phyloP scores from a whole-genome alignment of 2,888 invertebrate genomes.

The Eudemis profundana region DNA sequence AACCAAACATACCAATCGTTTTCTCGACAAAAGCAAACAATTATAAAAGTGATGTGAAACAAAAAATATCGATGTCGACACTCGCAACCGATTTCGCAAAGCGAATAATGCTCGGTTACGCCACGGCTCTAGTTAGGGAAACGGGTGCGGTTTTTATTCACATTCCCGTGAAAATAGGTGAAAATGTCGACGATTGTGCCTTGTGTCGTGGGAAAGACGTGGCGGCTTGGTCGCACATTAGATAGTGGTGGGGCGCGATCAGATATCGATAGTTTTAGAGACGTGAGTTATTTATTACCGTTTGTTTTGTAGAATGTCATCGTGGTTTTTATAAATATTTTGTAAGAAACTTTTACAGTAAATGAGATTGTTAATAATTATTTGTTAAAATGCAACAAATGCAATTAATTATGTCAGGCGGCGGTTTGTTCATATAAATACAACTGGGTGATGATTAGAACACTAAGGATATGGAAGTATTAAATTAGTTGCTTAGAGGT shows the following conservation, averaged over 20 bases:
- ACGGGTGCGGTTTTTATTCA: slow-evolving; percentile 69
- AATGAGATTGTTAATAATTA: too few species aligned
- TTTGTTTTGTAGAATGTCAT: background rate
- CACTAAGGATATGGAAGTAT: background rate
- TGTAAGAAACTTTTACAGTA: too few species aligned
- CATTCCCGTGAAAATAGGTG: slow-evolving; percentile 75
- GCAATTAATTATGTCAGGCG: background rate
- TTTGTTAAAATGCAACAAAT: background rate
- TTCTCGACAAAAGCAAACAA: slow-evolving; percentile 47
- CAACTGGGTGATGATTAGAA: background rate
- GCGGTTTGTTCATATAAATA: background rate
- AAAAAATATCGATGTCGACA: slow-evolving; percentile 53
- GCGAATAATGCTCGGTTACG: slow-evolving; percentile 62
- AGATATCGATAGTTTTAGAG: slow-evolving; percentile 49
- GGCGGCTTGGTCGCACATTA: slow-evolving; percentile 57
- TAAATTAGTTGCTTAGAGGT: background rate
- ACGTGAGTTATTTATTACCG: background rate
- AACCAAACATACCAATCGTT: slow-evolving; percentile 42
- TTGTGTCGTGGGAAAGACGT: slow-evolving; percentile 72
- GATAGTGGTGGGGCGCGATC: slow-evolving; percentile 56
- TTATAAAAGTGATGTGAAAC: slow-evolving; percentile 54
- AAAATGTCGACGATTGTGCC: slow-evolving; percentile 67
- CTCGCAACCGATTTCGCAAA: slow-evolving; percentile 60
- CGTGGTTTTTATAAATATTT: too few species aligned
- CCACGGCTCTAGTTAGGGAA: slow-evolving; percentile 65